These are phyloP conservation scores for Plumapathes pennacea DNA, from an alignment of 92 coral and sea anemone genomes.

Conservation along the genomic window DNA sequence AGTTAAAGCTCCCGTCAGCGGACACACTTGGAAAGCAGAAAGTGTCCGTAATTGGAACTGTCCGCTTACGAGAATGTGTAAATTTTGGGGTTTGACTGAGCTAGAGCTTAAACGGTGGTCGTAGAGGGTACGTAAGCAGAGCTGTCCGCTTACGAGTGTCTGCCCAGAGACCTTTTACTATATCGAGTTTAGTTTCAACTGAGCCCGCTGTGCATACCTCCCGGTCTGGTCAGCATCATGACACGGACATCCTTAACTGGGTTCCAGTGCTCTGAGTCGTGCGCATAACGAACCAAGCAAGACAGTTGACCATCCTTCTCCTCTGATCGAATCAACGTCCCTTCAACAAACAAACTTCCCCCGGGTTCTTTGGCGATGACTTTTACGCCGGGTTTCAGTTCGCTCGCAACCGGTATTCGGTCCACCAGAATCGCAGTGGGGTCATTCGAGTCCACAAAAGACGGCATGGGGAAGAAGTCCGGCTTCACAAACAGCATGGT, in stretches of 20 bases:
- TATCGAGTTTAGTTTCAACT: not conserved
- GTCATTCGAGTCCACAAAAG: constrained; percentile 73
- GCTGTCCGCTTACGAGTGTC: no score
- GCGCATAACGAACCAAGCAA: constrained; percentile 60
- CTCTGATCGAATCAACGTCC: constrained; percentile 37
- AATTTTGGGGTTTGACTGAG: no score
- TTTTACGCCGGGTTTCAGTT: constrained; percentile 54
- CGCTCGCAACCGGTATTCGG: constrained; percentile 52
- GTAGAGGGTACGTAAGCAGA: no score
- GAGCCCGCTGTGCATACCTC: constrained; percentile 38
- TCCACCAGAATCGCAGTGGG: constrained; percentile 78
- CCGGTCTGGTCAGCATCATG: constrained; percentile 61
- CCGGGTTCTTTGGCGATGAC: constrained; percentile 70
- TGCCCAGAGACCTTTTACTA: not conserved
- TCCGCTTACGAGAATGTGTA: no score
- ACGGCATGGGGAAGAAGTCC: constrained; percentile 45
- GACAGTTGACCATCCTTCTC: constrained; percentile 39
- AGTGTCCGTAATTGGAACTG: no score
- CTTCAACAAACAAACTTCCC: constrained; percentile 29
- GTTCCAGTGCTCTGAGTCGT: constrained; percentile 68
- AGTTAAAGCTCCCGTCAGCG: not conserved
- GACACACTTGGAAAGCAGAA: no score
- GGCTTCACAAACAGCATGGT: constrained; percentile 42
- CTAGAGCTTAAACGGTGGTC: no score
- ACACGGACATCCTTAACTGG: constrained; percentile 50